phyloP scores from a whole-genome alignment of 2,797 vertebrate species.

The Tinamus major region DNA sequence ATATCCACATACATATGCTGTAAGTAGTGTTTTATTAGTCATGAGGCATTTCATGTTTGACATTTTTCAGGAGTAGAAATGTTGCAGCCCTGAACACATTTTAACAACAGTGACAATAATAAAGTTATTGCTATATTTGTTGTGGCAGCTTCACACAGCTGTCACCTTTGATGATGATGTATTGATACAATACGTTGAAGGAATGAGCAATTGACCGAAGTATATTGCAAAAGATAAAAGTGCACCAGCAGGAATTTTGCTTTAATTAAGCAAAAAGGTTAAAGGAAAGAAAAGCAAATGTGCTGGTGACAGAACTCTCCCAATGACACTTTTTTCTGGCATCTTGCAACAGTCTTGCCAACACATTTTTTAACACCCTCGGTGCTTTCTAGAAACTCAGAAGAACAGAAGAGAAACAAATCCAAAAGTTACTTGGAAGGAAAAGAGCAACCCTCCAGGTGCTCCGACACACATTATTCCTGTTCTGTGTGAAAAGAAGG shows the following conservation, averaged over 20 bases:
- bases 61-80: not conserved
- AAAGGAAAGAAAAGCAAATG: not conserved
- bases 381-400: not conserved
- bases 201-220: not conserved
- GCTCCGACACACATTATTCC: not conserved
- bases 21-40: not conserved
- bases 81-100: not conserved
- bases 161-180: not conserved
- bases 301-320: not conserved
- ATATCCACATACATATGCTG: not conserved
- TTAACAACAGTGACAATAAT: not conserved
- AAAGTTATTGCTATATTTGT: slow-evolving; percentile 19
- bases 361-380: not conserved
- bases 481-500: not conserved
- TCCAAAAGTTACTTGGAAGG: not conserved
- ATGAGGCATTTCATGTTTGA: not conserved
- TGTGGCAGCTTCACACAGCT: not conserved
- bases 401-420: not conserved
- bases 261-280: not conserved
- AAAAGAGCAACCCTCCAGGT: slow-evolving; percentile 13
- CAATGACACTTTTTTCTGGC: not conserved
- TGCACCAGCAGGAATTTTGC: not conserved
- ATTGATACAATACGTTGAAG: not conserved
- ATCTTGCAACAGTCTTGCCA: not conserved
- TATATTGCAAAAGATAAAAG: not conserved